Percentiles rank a stretch among this genome's conserved stretches.
Conservation (phyloP, 2,113 vertebrate genomes). For the Delphinapterus leucas region DNA sequence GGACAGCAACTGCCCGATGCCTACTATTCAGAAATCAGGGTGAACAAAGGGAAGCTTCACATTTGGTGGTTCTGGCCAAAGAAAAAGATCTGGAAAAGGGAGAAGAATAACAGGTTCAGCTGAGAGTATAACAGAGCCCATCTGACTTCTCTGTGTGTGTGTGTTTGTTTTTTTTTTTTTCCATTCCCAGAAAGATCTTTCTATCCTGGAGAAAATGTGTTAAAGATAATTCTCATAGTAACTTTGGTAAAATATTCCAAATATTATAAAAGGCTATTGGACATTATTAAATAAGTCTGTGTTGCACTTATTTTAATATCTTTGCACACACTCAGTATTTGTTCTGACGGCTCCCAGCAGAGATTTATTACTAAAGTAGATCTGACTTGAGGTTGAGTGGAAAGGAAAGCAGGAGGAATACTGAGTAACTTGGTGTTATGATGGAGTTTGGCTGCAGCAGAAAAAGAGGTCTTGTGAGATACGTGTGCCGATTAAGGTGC, state of each 20-base stretch:
- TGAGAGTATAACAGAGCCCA: not conserved
- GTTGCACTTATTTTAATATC: slow-evolving; percentile 84
- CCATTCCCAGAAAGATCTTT: slow-evolving; percentile 24
- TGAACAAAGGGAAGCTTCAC: slow-evolving; percentile 42
- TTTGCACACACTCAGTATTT: slow-evolving; percentile 80
- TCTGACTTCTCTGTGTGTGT: not conserved
- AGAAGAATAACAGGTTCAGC: not conserved
- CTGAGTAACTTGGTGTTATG: slow-evolving; percentile 46
- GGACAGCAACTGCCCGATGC: slow-evolving; percentile 33
- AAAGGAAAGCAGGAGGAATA: slow-evolving; percentile 55
- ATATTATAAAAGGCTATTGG: slow-evolving; percentile 59
- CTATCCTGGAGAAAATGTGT: slow-evolving; percentile 24
- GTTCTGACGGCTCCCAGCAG: slow-evolving; percentile 81
- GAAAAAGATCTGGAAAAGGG: slow-evolving; percentile 42
- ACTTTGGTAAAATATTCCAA: slow-evolving; percentile 52
- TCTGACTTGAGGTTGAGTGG: slow-evolving; percentile 57
- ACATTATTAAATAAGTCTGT: slow-evolving; percentile 49
- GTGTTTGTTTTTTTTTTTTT: not conserved
- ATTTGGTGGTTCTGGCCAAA: slow-evolving; percentile 23
- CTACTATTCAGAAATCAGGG: slow-evolving; percentile 61
- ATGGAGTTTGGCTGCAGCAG: not conserved
- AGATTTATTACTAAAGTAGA: slow-evolving; percentile 79
- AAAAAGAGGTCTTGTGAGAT: slow-evolving; percentile 33
- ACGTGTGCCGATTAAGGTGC: slow-evolving; percentile 49
- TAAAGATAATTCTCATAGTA: slow-evolving; percentile 28